phyloP scores from a whole-genome alignment of 2,113 vertebrate genomes.

The Stegastes partitus region DNA sequence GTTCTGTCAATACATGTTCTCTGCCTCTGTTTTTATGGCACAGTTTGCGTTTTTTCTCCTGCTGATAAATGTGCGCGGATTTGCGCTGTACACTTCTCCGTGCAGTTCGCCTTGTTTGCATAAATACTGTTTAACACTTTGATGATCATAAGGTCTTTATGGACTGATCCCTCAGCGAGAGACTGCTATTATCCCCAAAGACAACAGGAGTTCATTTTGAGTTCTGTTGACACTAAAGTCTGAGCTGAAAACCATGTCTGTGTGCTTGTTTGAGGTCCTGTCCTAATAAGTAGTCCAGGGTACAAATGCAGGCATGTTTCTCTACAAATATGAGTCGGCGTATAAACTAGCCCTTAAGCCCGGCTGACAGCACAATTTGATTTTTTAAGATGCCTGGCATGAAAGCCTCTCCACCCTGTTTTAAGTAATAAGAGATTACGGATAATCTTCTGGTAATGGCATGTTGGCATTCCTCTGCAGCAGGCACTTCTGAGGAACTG shows the following conservation, averaged over 20 bases:
- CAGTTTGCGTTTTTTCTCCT: slow-evolving; percentile 31
- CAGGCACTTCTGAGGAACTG: slow-evolving; percentile 38
- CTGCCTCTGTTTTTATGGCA: slow-evolving; percentile 55
- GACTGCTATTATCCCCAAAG: slow-evolving; percentile 61
- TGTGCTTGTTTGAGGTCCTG: slow-evolving; percentile 55
- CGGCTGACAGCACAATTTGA: slow-evolving; percentile 80
- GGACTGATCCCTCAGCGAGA: slow-evolving; percentile 63
- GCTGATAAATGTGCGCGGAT: slow-evolving; percentile 48
- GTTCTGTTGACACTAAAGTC: slow-evolving; percentile 70
- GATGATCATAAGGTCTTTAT: slow-evolving; percentile 65
- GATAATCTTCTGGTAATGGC: slow-evolving; percentile 79
- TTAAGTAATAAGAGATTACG: slow-evolving; percentile 85
- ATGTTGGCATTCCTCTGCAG: slow-evolving; percentile 67
- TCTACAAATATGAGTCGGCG: slow-evolving; percentile 68
- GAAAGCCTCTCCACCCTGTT: slow-evolving; percentile 81
- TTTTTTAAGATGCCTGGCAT: slow-evolving; percentile 79
- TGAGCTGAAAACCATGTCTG: slow-evolving; percentile 65
- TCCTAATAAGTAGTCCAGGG: slow-evolving; percentile 45
- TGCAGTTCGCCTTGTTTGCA: slow-evolving; percentile 59
- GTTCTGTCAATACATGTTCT: slow-evolving; percentile 69
- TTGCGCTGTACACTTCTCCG: slow-evolving; percentile 46
- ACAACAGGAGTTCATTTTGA: slow-evolving; percentile 58
- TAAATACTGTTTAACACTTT: slow-evolving; percentile 72
- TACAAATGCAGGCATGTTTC: slow-evolving; percentile 82
- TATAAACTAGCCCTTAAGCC: slow-evolving; percentile 80